Percentiles rank a stretch among this genome's conserved stretches.
Conservation (phyloP, 2,888 invertebrate species). For the Oasisia sp. region DNA sequence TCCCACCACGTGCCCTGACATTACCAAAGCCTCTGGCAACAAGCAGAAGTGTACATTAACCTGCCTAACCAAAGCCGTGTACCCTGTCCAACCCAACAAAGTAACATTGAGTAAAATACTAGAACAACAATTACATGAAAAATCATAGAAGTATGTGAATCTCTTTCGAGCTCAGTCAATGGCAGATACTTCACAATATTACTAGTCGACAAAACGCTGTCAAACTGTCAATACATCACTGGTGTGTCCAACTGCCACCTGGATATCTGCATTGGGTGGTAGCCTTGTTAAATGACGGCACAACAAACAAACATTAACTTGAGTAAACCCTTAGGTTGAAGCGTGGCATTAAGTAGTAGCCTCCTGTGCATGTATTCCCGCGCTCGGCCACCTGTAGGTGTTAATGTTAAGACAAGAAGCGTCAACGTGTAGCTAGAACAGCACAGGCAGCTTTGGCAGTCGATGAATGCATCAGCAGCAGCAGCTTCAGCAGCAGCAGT, state of each 20-base stretch:
- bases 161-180: neutral
- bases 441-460: neutral
- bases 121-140: neutral
- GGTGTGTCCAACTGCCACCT: neutral
- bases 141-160: neutral
- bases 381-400: neutral
- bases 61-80: conserved; percentile 7
- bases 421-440: neutral
- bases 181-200: neutral
- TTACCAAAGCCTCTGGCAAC: neutral
- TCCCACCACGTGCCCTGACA: neutral
- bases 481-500: no score
- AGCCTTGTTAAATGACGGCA: no score
- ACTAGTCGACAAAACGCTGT: neutral
- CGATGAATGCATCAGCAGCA: neutral
- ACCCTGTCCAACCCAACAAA: no score
- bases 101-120: neutral
- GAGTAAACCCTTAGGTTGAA: no score
- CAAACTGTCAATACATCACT: neutral
- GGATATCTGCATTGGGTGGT: no score
- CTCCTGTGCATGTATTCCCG: neutral
- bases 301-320: no score
- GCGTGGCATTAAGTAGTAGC: no score
- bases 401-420: neutral
- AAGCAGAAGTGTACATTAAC: neutral